Evolutionary conservation across 2,888 invertebrate species (phyloP).

Genomic region (Ochropacha duplaris): DNA sequence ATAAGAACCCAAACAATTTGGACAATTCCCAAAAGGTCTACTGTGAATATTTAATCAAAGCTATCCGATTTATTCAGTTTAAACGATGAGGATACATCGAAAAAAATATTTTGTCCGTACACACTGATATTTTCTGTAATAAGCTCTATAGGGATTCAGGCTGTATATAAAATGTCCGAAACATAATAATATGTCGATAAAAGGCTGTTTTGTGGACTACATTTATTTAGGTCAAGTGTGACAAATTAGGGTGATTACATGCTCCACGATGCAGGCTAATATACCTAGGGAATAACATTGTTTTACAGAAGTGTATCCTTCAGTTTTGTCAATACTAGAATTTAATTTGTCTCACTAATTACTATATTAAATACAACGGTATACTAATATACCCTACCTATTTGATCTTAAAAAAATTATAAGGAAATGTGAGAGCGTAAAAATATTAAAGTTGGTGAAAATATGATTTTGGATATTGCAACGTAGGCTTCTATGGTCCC

Average conservation of each 20-base stretch:
- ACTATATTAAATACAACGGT: no score
- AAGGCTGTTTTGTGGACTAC: neutral
- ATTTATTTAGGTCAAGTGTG: slow-evolving; percentile 26
- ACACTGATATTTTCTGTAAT: neutral
- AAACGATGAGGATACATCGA: neutral
- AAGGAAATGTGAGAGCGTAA: no score
- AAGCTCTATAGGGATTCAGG: neutral
- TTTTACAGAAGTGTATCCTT: neutral
- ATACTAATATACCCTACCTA: no score
- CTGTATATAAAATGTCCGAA: neutral
- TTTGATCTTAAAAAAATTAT: no score
- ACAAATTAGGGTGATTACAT: slow-evolving; percentile 16
- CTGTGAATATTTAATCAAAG: neutral
- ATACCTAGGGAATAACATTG: neutral
- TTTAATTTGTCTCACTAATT: no score
- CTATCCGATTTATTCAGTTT: neutral
- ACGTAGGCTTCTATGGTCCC: no score
- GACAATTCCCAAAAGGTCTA: neutral
- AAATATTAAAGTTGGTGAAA: no score
- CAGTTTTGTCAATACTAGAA: neutral
- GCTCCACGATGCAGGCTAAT: neutral
- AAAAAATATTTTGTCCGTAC: neutral
- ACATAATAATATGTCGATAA: neutral
- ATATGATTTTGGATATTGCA: no score
- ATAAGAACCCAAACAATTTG: neutral